These are phyloP conservation scores for Lagodon rhomboides DNA, from an alignment of 2,797 vertebrate species.

Conservation along the genomic window DNA sequence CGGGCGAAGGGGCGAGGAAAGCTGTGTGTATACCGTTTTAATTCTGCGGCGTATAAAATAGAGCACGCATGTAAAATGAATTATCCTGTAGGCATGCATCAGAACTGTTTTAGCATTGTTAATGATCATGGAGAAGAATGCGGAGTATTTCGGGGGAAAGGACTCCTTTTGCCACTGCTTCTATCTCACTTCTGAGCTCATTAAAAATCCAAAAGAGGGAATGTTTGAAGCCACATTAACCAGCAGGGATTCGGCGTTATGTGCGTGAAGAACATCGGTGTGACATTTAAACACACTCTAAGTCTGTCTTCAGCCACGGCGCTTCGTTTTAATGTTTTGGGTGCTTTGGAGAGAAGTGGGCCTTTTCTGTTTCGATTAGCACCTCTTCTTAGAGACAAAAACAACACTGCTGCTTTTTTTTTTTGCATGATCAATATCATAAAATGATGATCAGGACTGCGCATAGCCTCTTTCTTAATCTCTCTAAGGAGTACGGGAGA, in stretches of 20 bases:
- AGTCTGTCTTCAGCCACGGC: conserved; percentile 17
- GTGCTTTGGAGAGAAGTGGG: conserved; percentile 13
- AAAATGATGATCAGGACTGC: conserved; percentile 11
- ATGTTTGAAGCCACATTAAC: conserved; percentile 65
- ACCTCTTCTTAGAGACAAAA: conserved; percentile 4
- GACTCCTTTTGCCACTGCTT: conserved; percentile 26
- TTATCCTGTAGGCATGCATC: conserved; percentile 37
- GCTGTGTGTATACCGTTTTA: conserved; percentile 39
- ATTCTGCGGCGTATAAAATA: conserved; percentile 45
- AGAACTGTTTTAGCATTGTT: conserved; percentile 4
- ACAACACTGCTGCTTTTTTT: conserved; percentile 8
- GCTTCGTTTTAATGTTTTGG: conserved; percentile 11
- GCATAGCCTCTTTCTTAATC: conserved; percentile 25
- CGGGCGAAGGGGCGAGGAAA: conserved; percentile 18
- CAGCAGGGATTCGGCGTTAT: conserved; percentile 47
- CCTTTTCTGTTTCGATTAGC: conserved; percentile 24
- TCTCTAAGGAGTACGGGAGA: conserved; percentile 29
- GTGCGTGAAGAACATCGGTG: conserved; percentile 34
- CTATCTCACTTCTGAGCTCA: conserved; percentile 42
- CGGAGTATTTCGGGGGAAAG: conserved; percentile 24
- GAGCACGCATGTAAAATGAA: conserved; percentile 41
- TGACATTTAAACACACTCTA: conserved; percentile 52
- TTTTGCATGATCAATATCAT: conserved; percentile 43
- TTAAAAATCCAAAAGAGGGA: conserved; percentile 62
- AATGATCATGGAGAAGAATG: conserved; percentile 21